Percentiles rank a stretch among this genome's conserved stretches.
These are phyloP conservation scores for Forbesichthys agassizii DNA, from an alignment of 2,113 vertebrate species.

Conservation along the genomic window DNA sequence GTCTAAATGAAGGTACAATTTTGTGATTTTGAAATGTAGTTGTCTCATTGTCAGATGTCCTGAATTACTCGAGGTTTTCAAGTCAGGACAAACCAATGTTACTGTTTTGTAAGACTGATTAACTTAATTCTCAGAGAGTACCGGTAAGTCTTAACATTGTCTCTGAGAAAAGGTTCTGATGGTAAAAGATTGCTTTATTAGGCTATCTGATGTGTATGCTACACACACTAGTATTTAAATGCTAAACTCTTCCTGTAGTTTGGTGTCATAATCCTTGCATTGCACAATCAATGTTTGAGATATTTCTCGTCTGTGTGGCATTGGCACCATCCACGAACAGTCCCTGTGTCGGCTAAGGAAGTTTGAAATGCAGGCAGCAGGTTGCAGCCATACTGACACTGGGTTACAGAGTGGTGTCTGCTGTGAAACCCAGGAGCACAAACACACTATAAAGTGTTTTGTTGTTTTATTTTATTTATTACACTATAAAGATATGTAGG, in stretches of 20 bases:
- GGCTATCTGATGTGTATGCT: not conserved
- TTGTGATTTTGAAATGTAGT: conserved; percentile 36
- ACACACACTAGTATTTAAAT: not conserved
- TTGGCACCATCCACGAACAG: too few relatives aligned
- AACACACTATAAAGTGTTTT: conserved; percentile 26
- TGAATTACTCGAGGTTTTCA: conserved; percentile 28
- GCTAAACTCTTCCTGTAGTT: too few relatives aligned
- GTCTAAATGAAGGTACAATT: not conserved
- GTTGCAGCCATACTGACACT: conserved; percentile 5
- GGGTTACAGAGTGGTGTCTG: conserved; percentile 1
- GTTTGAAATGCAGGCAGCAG: too few relatives aligned
- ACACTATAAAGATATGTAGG: not conserved
- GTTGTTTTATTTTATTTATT: not conserved
- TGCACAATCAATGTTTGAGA: too few relatives aligned
- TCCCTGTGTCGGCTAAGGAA: too few relatives aligned
- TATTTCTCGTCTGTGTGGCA: too few relatives aligned
- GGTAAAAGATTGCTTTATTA: not conserved
- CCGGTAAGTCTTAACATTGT: not conserved
- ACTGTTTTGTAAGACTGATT: not conserved
- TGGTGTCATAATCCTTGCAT: too few relatives aligned
- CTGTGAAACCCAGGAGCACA: not conserved
- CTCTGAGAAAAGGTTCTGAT: not conserved
- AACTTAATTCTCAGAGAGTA: not conserved
- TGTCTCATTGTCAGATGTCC: conserved; percentile 40
- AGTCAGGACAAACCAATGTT: not conserved